Evolutionary conservation across 2,113 vertebrate genomes (phyloP).

Genomic region (Eidolon helvum): DNA sequence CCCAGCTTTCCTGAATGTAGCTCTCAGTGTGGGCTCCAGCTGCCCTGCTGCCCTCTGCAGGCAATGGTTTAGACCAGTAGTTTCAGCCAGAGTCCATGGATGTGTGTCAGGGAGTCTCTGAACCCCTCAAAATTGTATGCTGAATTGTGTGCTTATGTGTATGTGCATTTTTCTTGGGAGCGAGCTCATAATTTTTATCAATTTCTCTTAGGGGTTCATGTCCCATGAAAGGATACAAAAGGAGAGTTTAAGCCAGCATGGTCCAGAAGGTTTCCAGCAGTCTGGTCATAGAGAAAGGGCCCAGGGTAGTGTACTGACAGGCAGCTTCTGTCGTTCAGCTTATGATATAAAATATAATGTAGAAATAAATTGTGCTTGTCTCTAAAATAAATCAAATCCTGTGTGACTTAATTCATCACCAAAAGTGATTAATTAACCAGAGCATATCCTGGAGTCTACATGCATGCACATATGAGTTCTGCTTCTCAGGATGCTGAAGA

Average conservation of each 20-base stretch:
- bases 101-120: not conserved
- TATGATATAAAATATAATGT: slow-evolving; percentile 49
- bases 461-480: not conserved
- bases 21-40: slow-evolving; percentile 88
- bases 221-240: not conserved
- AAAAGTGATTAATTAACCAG: slow-evolving; percentile 55
- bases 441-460: not conserved
- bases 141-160: slow-evolving; percentile 43
- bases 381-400: slow-evolving; percentile 51
- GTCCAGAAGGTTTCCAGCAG: not conserved
- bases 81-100: not conserved
- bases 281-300: slow-evolving; percentile 29
- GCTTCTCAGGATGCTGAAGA: slow-evolving; percentile 26
- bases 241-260: not conserved
- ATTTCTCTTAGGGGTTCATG: not conserved
- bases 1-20: slow-evolving; percentile 92
- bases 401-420: slow-evolving; percentile 66
- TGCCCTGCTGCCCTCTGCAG: slow-evolving; percentile 90
- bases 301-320: slow-evolving; percentile 64
- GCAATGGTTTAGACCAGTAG: slow-evolving; percentile 80
- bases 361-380: slow-evolving; percentile 78
- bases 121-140: not conserved
- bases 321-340: slow-evolving; percentile 64
- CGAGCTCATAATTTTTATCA: not conserved
- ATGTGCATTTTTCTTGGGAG: slow-evolving; percentile 22